Base-by-base conservation (phyloP, 2,797 vertebrate genomes). In the Hybognathus amarus region DNA sequence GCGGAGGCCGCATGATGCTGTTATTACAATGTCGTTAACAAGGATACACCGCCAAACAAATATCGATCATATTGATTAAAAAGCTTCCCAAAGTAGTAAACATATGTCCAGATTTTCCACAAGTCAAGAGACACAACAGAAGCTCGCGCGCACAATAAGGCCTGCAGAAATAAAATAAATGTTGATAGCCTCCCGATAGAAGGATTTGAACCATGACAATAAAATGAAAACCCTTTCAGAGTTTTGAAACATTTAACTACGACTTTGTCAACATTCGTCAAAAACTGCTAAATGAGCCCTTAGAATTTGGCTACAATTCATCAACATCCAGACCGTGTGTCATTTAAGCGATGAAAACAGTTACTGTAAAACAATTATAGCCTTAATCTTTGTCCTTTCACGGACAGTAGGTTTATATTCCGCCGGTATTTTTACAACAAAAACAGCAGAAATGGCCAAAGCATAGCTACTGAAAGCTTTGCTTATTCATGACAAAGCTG, bases 1-100 rank as follows among this genome's bases (percentile, higher is more conserved):
- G 89, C 89, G 36, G 77, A 76, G 83, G 88, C 88, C 86, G 89
- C 90, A 89, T 90, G 91, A 88, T 90, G 91, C 88, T 89, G 89
- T 91, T 88, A 87, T 89, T 91, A 91, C 92, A 77, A 91, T 88
- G 88, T 89, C 86, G 91, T 89, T 91, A 93, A 92, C 90, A 89
- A 91, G 82, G 89, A 91, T 84, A 85, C 64, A 68, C 89, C 90
- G 87, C 86, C 88, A 85, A 92, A 92, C 88, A 89, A 76, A 89
- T 91, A 93, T 94, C 91, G 93, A 95, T 90, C 91, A 76, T 87
- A 85, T 89, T 91, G 93, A 94, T 93, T 90, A 91, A 87, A 91
- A 92, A 83, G 83, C 90, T 88, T 89, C 85, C 90, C 77, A 85
- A 82, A 85, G 78, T 78, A 86, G 86, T 88, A 88, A 87, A 90